Percentiles rank a stretch among this genome's conserved stretches.
Conservation (phyloP, 2,888 invertebrate genomes). For the Spodoptera exigua region DNA sequence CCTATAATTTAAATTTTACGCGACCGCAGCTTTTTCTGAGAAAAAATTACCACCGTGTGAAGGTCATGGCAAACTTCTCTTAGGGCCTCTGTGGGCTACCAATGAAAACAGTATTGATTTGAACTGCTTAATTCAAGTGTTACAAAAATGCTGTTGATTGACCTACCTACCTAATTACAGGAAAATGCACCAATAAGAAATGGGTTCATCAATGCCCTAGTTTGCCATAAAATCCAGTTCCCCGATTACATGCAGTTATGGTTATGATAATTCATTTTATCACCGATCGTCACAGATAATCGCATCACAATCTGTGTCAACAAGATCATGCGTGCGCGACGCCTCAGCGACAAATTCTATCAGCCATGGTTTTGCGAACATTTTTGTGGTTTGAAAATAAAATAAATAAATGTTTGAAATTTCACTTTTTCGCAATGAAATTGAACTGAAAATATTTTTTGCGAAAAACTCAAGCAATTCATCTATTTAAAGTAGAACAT, state of each 20-base stretch:
- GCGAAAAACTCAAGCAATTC: slow-evolving; percentile 34
- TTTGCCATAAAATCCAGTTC: slow-evolving; percentile 9
- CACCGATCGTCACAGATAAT: slow-evolving; percentile 17
- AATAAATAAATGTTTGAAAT: slow-evolving; percentile 25
- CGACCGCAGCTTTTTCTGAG: too few species aligned
- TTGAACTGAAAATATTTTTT: slow-evolving; percentile 29
- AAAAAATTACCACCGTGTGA: too few species aligned
- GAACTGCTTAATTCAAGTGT: too few species aligned
- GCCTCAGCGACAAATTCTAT: slow-evolving; percentile 32
- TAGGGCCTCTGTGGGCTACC: too few species aligned
- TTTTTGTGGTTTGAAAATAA: slow-evolving; percentile 39
- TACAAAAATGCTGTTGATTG: too few species aligned
- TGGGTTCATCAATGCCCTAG: slow-evolving; percentile 15
- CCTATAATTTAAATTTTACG: too few species aligned
- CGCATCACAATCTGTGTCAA: slow-evolving; percentile 51
- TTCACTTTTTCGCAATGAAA: slow-evolving; percentile 46
- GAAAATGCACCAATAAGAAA: not conserved
- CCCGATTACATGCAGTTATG: slow-evolving; percentile 39
- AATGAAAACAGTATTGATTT: too few species aligned
- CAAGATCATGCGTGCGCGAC: slow-evolving; percentile 58
- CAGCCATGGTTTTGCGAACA: slow-evolving; percentile 24
- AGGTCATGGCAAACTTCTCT: too few species aligned
- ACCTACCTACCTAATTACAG: too few species aligned
- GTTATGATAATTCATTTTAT: slow-evolving; percentile 42
- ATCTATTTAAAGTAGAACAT: slow-evolving; percentile 42